Percentiles rank a stretch among this genome's conserved stretches.
phyloP scores from a whole-genome alignment of 2,888 invertebrate genomes.

The Biston betularia region DNA sequence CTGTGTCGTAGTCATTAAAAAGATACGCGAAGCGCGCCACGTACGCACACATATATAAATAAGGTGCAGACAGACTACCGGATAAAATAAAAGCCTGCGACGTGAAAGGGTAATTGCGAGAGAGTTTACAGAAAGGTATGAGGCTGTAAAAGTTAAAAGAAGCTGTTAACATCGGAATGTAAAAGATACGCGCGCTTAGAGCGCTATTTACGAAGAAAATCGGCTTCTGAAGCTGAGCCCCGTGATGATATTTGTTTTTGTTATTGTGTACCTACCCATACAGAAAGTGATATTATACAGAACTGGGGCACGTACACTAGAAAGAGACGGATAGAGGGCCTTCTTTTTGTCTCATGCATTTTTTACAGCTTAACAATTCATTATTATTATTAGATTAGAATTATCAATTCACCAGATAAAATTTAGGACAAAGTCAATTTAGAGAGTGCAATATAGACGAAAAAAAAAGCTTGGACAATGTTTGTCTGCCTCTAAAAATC shows the following conservation, averaged over 20 bases:
- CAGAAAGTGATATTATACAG: no score
- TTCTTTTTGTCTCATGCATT: no score
- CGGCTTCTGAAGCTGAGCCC: slow-evolving; percentile 32
- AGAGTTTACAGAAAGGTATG: slow-evolving; percentile 67
- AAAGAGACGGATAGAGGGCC: no score
- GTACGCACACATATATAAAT: slow-evolving; percentile 60
- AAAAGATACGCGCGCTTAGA: slow-evolving; percentile 36
- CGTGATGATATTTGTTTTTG: slow-evolving; percentile 25
- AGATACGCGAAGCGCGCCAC: slow-evolving; percentile 59
- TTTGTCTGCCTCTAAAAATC: no score
- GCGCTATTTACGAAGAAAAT: slow-evolving; percentile 29
- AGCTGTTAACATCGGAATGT: slow-evolving; percentile 55
- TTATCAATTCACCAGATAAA: no score
- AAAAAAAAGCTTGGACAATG: no score
- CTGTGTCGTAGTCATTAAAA: slow-evolving; percentile 68
- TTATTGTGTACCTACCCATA: background rate
- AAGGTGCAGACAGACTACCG: slow-evolving; percentile 44
- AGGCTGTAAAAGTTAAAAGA: slow-evolving; percentile 72
- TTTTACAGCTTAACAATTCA: no score
- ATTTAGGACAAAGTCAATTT: no score
- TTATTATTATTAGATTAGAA: no score
- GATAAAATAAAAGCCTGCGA: slow-evolving; percentile 75
- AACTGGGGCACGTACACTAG: no score
- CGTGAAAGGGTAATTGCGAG: slow-evolving; percentile 77
- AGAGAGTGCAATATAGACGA: no score